These are phyloP conservation scores for Eupithecia pulchellata DNA, from an alignment of 2,888 invertebrate species.

Conservation along the genomic window DNA sequence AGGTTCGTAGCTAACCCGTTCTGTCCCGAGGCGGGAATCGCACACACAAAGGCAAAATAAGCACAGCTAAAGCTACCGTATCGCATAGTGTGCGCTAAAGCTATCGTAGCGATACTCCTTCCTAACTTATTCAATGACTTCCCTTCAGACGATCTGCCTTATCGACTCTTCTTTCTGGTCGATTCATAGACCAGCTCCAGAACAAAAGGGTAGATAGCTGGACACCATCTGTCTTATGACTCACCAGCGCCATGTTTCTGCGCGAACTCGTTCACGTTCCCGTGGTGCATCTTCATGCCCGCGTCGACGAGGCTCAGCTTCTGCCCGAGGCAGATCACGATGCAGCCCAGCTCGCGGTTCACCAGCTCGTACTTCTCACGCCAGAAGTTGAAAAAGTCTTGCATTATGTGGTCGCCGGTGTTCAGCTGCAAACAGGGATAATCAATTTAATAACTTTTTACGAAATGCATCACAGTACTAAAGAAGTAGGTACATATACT, in stretches of 20 bases:
- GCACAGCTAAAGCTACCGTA: too few species aligned
- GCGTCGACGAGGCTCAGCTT: slow-evolving; percentile 68
- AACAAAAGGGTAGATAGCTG: background rate
- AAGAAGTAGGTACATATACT: too few species aligned
- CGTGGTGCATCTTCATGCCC: slow-evolving; percentile 68
- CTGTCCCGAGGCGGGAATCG: too few species aligned
- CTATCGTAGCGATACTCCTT: too few species aligned
- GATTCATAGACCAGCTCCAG: background rate
- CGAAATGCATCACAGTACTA: too few species aligned
- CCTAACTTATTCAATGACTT: background rate
- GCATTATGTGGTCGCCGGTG: slow-evolving; percentile 64
- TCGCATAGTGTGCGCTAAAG: too few species aligned
- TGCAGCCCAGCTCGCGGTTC: slow-evolving; percentile 71
- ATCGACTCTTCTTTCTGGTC: background rate
- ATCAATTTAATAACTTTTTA: background rate
- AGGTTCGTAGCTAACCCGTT: too few species aligned
- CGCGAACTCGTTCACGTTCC: slow-evolving; percentile 71
- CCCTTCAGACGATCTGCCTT: background rate
- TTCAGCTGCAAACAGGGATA: slow-evolving; percentile 56
- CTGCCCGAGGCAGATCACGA: slow-evolving; percentile 70
- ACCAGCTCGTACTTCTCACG: slow-evolving; percentile 69
- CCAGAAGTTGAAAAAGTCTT: slow-evolving; percentile 76
- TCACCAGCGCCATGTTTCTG: slow-evolving; percentile 76
- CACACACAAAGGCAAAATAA: too few species aligned
- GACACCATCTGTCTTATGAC: background rate